Evolutionary conservation across 2,888 invertebrate genomes (phyloP).

Genomic region (Silvanus unidentatus): DNA sequence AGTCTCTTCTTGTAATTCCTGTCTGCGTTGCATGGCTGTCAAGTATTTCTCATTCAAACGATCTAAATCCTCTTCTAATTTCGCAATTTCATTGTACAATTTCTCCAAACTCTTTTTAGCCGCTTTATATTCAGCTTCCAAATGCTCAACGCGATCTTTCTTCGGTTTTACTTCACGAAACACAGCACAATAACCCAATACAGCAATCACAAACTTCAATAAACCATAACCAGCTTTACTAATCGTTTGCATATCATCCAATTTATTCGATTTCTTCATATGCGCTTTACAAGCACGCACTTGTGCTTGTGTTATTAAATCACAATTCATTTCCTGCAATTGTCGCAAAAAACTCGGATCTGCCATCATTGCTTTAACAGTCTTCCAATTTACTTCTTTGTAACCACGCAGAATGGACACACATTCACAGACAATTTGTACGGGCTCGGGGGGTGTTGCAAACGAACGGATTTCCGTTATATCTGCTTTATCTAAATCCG

Average conservation of each 20-base stretch:
- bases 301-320: slow-evolving; percentile 65
- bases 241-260: slow-evolving; percentile 78
- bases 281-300: slow-evolving; percentile 65
- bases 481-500: slow-evolving; percentile 80
- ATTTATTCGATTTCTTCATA: slow-evolving; percentile 63
- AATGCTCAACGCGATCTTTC: slow-evolving; percentile 71
- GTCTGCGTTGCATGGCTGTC: slow-evolving; percentile 61
- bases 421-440: slow-evolving; percentile 85
- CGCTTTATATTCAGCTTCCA: slow-evolving; percentile 66
- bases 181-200: slow-evolving; percentile 83
- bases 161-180: slow-evolving; percentile 81
- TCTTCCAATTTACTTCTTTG: slow-evolving; percentile 85
- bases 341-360: slow-evolving; percentile 77
- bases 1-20: slow-evolving; percentile 72
- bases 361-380: slow-evolving; percentile 88
- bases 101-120: slow-evolving; percentile 61
- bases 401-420: slow-evolving; percentile 78
- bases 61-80: slow-evolving; percentile 64
- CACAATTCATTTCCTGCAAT: slow-evolving; percentile 82
- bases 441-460: slow-evolving; percentile 84
- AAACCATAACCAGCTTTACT: slow-evolving; percentile 84
- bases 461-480: slow-evolving; percentile 91
- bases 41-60: slow-evolving; percentile 71
- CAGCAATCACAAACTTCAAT: slow-evolving; percentile 78
- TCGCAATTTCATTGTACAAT: slow-evolving; percentile 66